A percentile compares a stretch with the other conserved stretches of the same genome.
Conservation (phyloP, 2,797 vertebrate genomes). For the Telmatherina bonti region DNA sequence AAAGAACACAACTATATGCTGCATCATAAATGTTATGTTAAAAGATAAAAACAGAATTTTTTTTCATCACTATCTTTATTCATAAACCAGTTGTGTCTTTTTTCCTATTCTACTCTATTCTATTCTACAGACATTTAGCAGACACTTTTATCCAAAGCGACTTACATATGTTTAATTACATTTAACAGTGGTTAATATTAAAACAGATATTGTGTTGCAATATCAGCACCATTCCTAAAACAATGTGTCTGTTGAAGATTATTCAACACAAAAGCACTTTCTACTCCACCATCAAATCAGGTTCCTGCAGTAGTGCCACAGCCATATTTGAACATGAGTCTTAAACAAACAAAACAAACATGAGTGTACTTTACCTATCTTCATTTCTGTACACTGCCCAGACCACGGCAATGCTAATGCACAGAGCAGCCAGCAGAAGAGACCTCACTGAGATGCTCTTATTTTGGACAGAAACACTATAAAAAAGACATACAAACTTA, state of each 20-base stretch:
- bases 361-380: conserved; percentile 84
- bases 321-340: neutral
- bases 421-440: conserved; percentile 87
- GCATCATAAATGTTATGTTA: no score
- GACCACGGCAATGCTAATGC: conserved; percentile 85
- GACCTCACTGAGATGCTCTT: conserved; percentile 87
- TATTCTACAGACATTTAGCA: no score
- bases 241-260: neutral
- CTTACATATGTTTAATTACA: no score
- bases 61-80: no score
- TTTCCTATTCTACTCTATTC: no score
- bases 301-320: neutral
- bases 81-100: no score
- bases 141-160: no score
- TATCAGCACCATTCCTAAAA: neutral
- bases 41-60: no score
- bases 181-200: no score
- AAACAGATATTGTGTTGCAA: no score
- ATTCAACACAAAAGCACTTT: conserved; percentile 5
- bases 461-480: conserved; percentile 82
- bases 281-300: neutral
- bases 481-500: conserved; percentile 27
- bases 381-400: conserved; percentile 96
- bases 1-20: no score
- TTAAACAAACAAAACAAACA: neutral